Base-by-base conservation (phyloP, 1,140 invertebrate genomes). In the Leptinotarsa texana region DNA sequence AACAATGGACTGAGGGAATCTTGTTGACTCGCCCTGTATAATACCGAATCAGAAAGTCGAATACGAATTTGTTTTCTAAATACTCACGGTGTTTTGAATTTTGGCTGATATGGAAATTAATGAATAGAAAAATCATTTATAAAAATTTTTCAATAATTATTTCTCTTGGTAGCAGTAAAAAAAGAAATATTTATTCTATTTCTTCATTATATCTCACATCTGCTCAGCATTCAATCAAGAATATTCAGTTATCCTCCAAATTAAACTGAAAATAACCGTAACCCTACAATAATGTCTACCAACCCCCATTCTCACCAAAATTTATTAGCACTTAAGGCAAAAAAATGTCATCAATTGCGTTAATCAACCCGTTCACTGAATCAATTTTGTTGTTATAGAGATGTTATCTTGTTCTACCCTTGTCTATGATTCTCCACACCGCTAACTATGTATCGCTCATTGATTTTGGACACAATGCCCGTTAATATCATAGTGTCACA, bases 401-500 rank as follows among this genome's bases (percentile, higher is more conserved):
- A 78, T 78, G 77, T 78, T 78, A 78, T 78, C 77, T 78, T 21
- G 65, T 78, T 78, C 57, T 21, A 75, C 61, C 74, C 77, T 69
- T 21, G 15, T 51, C 73, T 21, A 33, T 48, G 47, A 63, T 65
- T 67, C 74, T 17, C 51, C 63, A 67, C 48, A n/a, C 51, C 51
- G 21, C 47, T 66, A 70, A 49, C 57, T 47, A n/a, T 47, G 62
- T 73, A 77, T 74, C 76, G 66, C 49, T 51, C 75, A 74, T 76
- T 76, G 67, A 76, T 74, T 76, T 73, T 72, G 71, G 61, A 47
- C 61, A 81, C 77, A 81, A 81, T 81, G 79, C 75, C 77, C 78
- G 79, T 81, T 81, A 81, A 81, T 81, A 79, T 74, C 76, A 63
- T 72, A 74, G 68, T 80, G 80, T 81, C 80, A 81, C 77, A 80